phyloP scores from a whole-genome alignment of 2,113 vertebrate species.

The Pardalotus punctatus region DNA sequence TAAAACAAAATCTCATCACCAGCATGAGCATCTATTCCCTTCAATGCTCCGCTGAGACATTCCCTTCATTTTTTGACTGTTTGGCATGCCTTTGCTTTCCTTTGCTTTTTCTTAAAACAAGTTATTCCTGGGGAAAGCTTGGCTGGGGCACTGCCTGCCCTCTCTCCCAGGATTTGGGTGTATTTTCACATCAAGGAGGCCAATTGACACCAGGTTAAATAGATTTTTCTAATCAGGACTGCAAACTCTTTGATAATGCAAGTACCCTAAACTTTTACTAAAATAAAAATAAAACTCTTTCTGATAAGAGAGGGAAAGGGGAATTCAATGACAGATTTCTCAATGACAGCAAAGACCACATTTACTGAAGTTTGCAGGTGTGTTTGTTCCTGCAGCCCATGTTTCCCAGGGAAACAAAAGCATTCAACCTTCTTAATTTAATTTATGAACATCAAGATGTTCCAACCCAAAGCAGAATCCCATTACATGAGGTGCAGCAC shows the following conservation, averaged over 20 bases:
- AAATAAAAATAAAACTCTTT: not conserved
- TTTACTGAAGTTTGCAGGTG: not conserved
- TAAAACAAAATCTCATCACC: slow-evolving; percentile 54
- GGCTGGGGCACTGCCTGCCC: not conserved
- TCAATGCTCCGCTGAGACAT: slow-evolving; percentile 10
- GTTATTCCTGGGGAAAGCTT: not conserved
- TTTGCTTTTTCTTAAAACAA: not conserved
- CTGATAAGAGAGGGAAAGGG: not conserved
- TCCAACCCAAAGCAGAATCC: not conserved
- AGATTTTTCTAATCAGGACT: slow-evolving; percentile 60
- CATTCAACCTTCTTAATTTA: not conserved
- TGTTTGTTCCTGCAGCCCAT: not conserved
- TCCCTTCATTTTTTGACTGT: not conserved
- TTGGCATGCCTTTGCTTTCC: not conserved
- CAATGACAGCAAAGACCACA: not conserved
- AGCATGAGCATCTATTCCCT: not conserved
- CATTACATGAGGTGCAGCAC: not conserved
- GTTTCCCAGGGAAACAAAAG: not conserved
- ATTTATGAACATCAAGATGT: not conserved
- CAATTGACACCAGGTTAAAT: slow-evolving; percentile 56
- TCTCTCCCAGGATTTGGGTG: not conserved
- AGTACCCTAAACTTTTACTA: not conserved
- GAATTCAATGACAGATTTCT: slow-evolving; percentile 52
- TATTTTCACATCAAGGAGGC: slow-evolving; percentile 55
- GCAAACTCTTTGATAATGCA: slow-evolving; percentile 11